Evolutionary conservation across 2,888 invertebrate genomes (phyloP).

Genomic region (Polyploca ridens): DNA sequence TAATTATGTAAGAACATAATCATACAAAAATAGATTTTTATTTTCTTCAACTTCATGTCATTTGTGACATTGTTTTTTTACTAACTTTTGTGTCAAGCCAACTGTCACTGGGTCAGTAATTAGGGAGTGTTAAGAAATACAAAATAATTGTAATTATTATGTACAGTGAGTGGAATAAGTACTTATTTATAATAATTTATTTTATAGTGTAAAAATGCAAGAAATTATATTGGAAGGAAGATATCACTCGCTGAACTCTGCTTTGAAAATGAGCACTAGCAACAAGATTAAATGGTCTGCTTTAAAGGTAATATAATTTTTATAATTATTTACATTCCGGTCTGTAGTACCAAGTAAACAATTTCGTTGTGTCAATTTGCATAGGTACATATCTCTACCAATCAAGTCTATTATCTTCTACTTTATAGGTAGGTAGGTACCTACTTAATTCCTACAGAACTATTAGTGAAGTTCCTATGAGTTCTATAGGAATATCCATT

Average conservation of each 20-base stretch:
- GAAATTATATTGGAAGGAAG: slow-evolving; percentile 25
- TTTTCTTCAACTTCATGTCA: slow-evolving; percentile 37
- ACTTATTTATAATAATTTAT: slow-evolving; percentile 17
- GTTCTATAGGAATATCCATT: too few relatives aligned
- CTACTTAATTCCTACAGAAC: too few relatives aligned
- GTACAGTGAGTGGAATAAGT: background rate
- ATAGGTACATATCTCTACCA: too few relatives aligned
- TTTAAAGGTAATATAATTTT: slow-evolving; percentile 6
- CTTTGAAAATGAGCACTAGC: background rate
- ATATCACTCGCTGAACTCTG: slow-evolving; percentile 21
- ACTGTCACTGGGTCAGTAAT: slow-evolving; percentile 44
- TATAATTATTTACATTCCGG: background rate
- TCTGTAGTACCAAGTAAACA: too few relatives aligned
- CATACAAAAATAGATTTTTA: slow-evolving; percentile 23
- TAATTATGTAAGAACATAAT: background rate
- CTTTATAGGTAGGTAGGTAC: too few relatives aligned
- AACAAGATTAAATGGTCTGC: background rate
- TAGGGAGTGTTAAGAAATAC: background rate
- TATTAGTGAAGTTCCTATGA: too few relatives aligned
- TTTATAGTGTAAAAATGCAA: slow-evolving; percentile 32
- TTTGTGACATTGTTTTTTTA: slow-evolving; percentile 47
- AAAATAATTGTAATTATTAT: background rate
- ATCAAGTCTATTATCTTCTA: too few relatives aligned
- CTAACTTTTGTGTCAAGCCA: slow-evolving; percentile 54
- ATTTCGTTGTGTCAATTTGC: too few relatives aligned